Base-by-base conservation (phyloP, 2,797 vertebrate genomes). In the Sebastes hubbsi region DNA sequence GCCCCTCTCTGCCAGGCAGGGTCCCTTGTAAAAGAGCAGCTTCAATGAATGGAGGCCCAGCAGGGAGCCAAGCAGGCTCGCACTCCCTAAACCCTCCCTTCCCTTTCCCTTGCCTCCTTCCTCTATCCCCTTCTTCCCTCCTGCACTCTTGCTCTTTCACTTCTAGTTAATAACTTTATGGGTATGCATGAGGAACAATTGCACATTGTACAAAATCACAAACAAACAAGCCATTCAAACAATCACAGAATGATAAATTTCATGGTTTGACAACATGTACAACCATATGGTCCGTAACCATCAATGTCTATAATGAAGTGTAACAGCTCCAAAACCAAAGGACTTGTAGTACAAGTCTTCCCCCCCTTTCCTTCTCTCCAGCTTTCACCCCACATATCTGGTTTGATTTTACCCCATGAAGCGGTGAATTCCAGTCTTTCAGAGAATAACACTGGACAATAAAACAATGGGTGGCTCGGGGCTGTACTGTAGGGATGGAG, bases 41-140 rank as follows among this genome's bases (percentile, higher is more conserved):
- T 93, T 95, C 92, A 94, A 92, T 95, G 93, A 95, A 92, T 91
- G 88, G 91, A 93, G 89, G 89, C 94, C 83, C 93, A 80, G 91
- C 91, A 83, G 92, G 95, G 90, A 89, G 85, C 88, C 90, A 91
- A 87, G 88, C 86, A 87, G 81, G 52, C 89, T 77, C 70, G 42
- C 76, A 75, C 75, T 70, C 77, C 77, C 81, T 73, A 75, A 85
- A 84, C 55, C 59, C 78, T 80, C 67, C 60, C 78, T 73, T 82
- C 85, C 81, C 64, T 81, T 71, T 71, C 29, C 32, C 46, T 67
- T 36, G 30, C 77, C 69, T 78, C 73, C 64, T 77, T 69, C 29
- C 2, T 64, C 52, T 25, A 54, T 75, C 29, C 74, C 55, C 46
- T 59, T 59, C 46, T 68, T 77, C 10, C 34, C 71, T 72, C 34